Base-by-base conservation (phyloP, 2,797 vertebrate species). In the Danio kyathit region DNA sequence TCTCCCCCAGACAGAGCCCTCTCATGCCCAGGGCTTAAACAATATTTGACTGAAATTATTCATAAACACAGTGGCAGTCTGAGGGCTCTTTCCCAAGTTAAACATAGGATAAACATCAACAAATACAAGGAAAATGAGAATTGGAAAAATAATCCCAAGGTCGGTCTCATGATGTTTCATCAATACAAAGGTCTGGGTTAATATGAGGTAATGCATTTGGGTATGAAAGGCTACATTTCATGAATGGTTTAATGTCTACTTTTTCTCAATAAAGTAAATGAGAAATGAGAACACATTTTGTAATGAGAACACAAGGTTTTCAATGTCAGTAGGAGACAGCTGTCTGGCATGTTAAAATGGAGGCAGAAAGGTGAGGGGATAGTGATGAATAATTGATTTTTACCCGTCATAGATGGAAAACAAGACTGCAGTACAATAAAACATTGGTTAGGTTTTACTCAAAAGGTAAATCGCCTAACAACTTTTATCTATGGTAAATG, bases 21-120 rank as follows among this genome's bases (percentile, higher is more conserved):
- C 49, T 76, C 56, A 57, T 67, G 44, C 63, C 74, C 16, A 41
- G 40, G 29, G 73, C 74, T 63, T 54, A 82, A 76, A 60, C 49
- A 80, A 80, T 64, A 80, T 46, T 64, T 80, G 59, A 61, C 38
- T 38, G 6, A 1, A 64, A 43, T 72, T 44, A 52, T 64, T 72
- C 77, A 54, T 44, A 80, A 80, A 81, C 60, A 77, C 48, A 72
- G 65, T 75, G 75, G 59, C 48, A 81, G 69, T 81, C 69, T 70
- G 73, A 59, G 59, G 48, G 65, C 52, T 59, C 48, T 79, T 86
- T 83, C 79, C 84, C 82, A 86, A 83, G 75, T 64, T 72, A 44
- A 44, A 52, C 16, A 80, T 12, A 76, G n/a, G n/a, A 56, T 44
- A 43, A 66, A 79, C 40, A 83, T 38, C 56, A 74, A 74, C 43